Base-by-base conservation (phyloP, 2,113 vertebrate species). In the Megaceryle torquata region DNA sequence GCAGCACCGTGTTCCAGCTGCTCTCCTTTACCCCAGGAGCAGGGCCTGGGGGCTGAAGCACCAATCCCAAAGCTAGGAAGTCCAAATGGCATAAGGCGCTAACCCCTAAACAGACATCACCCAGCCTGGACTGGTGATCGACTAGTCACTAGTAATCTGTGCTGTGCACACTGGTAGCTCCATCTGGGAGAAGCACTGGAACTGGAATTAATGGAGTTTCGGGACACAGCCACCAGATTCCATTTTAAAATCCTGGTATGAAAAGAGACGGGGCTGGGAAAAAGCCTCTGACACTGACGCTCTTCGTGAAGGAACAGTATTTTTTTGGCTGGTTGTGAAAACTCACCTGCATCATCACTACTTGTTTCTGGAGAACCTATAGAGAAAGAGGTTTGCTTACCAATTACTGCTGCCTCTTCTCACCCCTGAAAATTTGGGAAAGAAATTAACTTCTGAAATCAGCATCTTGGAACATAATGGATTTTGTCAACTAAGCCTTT, bases 111-210 rank as follows among this genome's bases (percentile, higher is more conserved):
- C 24, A 3, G n/a, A 4, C 25, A 11, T 37, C 8, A 28, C 1
- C 12, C 89, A 68, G 70, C 56, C 67, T 39, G 43, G 37, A 9
- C 3, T 0, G 15, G 6, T 7, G 35, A n/a, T 1, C 12, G 60
- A 31, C n/a, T 11, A 20, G 15, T 0, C 1, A 1, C 1, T 21
- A 41, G 43, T 13, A 28, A 44, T 7, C 17, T 6, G 20, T 18
- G 53, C 67, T 13, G 21, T 2, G 60, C 19, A 33, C 6, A 9
- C 11, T 0, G 50, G 31, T 2, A 35, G 15, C 29, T 81, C 50
- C 24, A 29, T 6, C 74, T 79, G 59, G 14, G 35, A 13, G 2
- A 20, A 20, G 48, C 48, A 22, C 76, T 65, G 13, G n/a, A 29
- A 37, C 2, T 3, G 29, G 31, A 50, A 81, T 4, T 6, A 10